Percentiles rank a stretch among this genome's conserved stretches.
These are phyloP conservation scores for Semaprochilodus insignis DNA, from an alignment of 2,797 vertebrate genomes.

Conservation along the genomic window DNA sequence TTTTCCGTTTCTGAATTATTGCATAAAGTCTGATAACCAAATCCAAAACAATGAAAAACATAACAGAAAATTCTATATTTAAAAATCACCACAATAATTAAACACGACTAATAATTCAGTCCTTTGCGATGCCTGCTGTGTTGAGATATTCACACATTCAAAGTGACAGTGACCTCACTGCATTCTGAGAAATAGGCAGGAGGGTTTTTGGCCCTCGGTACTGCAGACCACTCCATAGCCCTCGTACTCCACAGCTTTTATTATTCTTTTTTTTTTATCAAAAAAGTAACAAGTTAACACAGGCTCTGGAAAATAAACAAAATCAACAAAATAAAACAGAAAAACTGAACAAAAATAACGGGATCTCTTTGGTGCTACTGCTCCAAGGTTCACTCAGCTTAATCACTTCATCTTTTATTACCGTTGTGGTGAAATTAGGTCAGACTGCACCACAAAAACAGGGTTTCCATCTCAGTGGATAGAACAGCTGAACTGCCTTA, in stretches of 20 bases:
- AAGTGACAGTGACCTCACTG: constrained; percentile 34
- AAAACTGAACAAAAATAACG: constrained; percentile 24
- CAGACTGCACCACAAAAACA: constrained; percentile 52
- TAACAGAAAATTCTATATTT: constrained; percentile 32
- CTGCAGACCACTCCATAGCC: constrained; percentile 31
- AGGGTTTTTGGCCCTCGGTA: constrained; percentile 21
- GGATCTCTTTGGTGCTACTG: constrained; percentile 60
- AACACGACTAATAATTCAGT: constrained; percentile 46
- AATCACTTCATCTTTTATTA: constrained; percentile 45
- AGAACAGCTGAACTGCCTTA: constrained; percentile 43
- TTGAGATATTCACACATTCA: constrained; percentile 30
- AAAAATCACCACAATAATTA: constrained; percentile 51
- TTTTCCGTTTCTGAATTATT: constrained; percentile 55
- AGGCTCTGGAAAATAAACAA: constrained; percentile 31
- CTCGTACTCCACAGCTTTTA: constrained; percentile 32
- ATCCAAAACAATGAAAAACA: constrained; percentile 16
- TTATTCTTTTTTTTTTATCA: constrained; percentile 34
- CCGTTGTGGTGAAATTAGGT: constrained; percentile 46
- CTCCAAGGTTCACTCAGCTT: constrained; percentile 58
- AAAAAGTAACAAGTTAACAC: constrained; percentile 47
- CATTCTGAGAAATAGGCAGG: constrained; percentile 36
- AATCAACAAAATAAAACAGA: constrained; percentile 29
- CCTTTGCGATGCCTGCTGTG: constrained; percentile 32
- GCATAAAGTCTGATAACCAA: constrained; percentile 48
- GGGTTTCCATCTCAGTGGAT: constrained; percentile 25